Base-by-base conservation (phyloP, 2,888 invertebrate genomes). In the Therioaphis trifolii region DNA sequence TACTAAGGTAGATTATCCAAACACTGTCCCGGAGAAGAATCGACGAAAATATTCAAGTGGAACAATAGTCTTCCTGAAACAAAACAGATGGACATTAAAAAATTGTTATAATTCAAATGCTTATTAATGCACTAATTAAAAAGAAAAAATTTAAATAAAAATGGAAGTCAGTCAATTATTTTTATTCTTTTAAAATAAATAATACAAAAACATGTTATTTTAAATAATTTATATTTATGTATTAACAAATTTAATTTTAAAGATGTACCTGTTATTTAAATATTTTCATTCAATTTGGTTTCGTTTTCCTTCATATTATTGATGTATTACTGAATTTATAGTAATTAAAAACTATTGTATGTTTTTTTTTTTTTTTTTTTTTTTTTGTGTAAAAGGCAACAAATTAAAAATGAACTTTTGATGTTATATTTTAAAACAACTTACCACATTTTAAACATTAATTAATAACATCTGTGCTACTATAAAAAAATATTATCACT, bases 241-340 rank as follows among this genome's bases (percentile, higher is more conserved):
- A 29, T 77, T 66, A 77, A 78, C 29, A 78, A 78, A 68, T 68
- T 52, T n/a, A 68, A 68, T 68, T 55, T 78, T 52, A 78, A 78
- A 78, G 35, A 68, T 78, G 78, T 78, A 78, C 78, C 78, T 78
- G 78, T 78, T 52, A 68, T 78, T 66, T 68, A 78, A 66, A 68
- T 40, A 68, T 78, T 78, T 66, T 78, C 78, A 78, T 52, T 77
- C 76, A 77, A 68, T 78, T 68, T 78, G 78, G 35, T 55, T 68
- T 78, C 35, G 52, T 66, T 77, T 75, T 77, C 77, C 78, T 68
- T 78, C 68, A 24, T 78, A 78, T 55, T 68, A 68, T 52, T 15
- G 52, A 14, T 68, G 66, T 68, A 52, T 77, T 66, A 66, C 63
- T 14, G 66, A 66, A 68, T 78, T 68, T 52, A 68, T 52, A 75